Evolutionary conservation across 2,888 invertebrate species (phyloP), one percentile per base, ranked within the genome.

Genomic region (Andrena bucephala): DNA sequence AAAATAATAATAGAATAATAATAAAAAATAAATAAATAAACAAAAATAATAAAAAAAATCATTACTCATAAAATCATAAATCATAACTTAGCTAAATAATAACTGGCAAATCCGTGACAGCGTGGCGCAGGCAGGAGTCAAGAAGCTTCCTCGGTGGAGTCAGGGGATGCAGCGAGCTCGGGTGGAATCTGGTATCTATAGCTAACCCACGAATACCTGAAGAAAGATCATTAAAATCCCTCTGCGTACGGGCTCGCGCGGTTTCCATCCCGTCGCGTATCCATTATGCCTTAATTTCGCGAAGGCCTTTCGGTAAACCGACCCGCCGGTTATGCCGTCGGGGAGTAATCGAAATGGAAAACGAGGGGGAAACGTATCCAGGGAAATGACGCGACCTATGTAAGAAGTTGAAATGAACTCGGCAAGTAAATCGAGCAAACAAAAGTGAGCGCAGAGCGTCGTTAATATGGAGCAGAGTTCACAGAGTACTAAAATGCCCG

Each of bases 191-290:
- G 84, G 88, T 85, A 86, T 82, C 86, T 87, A 87, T 88, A 86
- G 86, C 80, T 65, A 60, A 42, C 86, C 81, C 63, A 83, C 84
- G 88, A 88, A 87, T 87, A 81, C 84, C 88, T 86, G 87, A 80
- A 83, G 87, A 83, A 87, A 85, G 87, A 87, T 87, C 88, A 87
- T 87, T 87, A 87, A 87, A 87, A 87, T 88, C 86, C 80, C 74
- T 63, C 76, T 70, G 78, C 81, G 86, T 82, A 77, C 78, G 69
- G 79, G 70, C 85, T 66, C 85, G 73, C 87, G 81, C 85, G 87
- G 83, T 87, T 87, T 84, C 80, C 83, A 80, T 73, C 87, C 87
- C 86, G 88, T 87, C 85, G 87, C 82, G 86, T 85, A 87, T 81
- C 86, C 84, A 87, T 87, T 87, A 87, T 83, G 76, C 83, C 87